A percentile compares a stretch with the other conserved stretches of the same genome.
These are phyloP conservation scores for Antennarius maculatus DNA, from an alignment of 2,797 vertebrate species.

Conservation along the genomic window DNA sequence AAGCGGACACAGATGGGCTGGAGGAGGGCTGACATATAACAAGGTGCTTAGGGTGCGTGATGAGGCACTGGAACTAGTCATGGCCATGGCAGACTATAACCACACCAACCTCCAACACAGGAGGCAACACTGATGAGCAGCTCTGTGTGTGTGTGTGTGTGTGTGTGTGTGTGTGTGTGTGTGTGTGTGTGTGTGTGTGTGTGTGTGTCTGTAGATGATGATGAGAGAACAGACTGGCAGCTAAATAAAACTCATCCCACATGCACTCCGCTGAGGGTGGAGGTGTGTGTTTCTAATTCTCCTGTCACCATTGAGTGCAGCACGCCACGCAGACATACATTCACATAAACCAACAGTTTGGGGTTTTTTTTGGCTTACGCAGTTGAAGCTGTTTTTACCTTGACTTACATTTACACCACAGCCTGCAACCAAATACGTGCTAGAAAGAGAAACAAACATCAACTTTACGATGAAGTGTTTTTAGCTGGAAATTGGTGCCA, in stretches of 20 bases:
- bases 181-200: conserved; percentile 18
- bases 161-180: too few relatives aligned
- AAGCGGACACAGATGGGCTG: conserved; percentile 72
- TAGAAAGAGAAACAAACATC: too few relatives aligned
- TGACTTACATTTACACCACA: not conserved
- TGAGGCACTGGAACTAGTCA: conserved; percentile 57
- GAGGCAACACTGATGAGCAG: conserved; percentile 66
- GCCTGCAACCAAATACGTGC: not conserved
- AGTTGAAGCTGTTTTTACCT: not conserved
- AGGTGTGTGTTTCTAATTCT: conserved; percentile 58
- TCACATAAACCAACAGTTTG: conserved; percentile 3
- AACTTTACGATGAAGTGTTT: too few relatives aligned
- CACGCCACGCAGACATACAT: conserved; percentile 20
- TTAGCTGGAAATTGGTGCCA: too few relatives aligned
- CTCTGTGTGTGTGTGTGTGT: conserved; percentile 6
- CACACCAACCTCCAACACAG: conserved; percentile 69
- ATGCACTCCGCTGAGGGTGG: conserved; percentile 57
- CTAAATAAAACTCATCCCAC: conserved; percentile 74
- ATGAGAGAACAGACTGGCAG: conserved; percentile 59
- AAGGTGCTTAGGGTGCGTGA: conserved; percentile 55
- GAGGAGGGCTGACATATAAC: conserved; percentile 72
- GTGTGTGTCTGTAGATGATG: conserved; percentile 1
- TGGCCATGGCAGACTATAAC: conserved; percentile 61
- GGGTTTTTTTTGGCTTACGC: not conserved
- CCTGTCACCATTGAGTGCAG: conserved; percentile 34